Conservation (phyloP, 2,888 invertebrate species). For the Macropis europaea region DNA sequence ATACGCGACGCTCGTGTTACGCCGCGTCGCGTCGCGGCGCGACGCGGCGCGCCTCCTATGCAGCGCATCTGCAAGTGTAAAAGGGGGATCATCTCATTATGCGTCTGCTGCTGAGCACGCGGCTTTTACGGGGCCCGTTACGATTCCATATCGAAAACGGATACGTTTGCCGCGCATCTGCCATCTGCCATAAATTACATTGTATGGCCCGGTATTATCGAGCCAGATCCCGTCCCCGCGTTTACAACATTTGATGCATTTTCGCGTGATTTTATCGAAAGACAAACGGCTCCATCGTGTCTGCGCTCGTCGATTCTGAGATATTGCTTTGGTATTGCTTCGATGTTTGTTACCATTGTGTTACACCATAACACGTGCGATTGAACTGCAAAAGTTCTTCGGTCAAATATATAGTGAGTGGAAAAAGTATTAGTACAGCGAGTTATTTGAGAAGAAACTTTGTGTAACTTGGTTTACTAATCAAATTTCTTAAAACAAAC, state of each 20-base stretch:
- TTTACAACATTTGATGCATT: background rate
- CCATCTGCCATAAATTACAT: background rate
- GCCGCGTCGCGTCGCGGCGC: too few species aligned
- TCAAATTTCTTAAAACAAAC: too few species aligned
- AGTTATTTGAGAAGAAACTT: too few species aligned
- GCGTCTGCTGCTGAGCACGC: constrained; percentile 29
- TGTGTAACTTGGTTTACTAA: too few species aligned
- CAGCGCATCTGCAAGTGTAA: constrained; percentile 63
- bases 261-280: constrained; percentile 1
- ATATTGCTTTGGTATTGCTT: background rate
- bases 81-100: constrained; percentile 66
- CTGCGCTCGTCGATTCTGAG: background rate
- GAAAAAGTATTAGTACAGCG: too few species aligned
- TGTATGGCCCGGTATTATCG: background rate
- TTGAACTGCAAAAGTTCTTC: too few species aligned
- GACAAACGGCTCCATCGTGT: background rate
- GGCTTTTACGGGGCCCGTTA: constrained; percentile 20
- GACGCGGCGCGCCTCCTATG: too few species aligned
- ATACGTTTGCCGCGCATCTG: background rate
- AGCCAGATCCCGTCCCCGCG: background rate
- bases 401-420: too few species aligned
- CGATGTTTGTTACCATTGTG: background rate
- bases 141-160: constrained; percentile 3
- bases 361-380: too few species aligned
- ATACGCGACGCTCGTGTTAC: constrained; percentile 48